A percentile compares a stretch with the other conserved stretches of the same genome.
Evolutionary conservation across 1,140 invertebrate species (phyloP).

Genomic region (Papilio aristodemus): DNA sequence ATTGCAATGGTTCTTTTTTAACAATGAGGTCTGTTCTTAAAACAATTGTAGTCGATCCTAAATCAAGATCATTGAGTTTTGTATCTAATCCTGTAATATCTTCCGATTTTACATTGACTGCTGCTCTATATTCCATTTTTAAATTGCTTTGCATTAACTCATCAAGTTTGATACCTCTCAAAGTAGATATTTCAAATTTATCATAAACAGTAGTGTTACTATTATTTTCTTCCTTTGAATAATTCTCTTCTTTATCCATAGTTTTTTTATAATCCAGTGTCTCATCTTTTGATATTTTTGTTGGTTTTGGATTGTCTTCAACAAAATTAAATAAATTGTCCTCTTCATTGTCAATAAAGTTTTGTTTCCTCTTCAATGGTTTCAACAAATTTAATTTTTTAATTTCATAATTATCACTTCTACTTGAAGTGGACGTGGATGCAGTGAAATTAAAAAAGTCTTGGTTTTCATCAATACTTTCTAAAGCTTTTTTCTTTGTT

Average conservation of each 20-base stretch:
- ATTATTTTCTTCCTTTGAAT: not conserved
- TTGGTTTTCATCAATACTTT: slow-evolving; percentile 46
- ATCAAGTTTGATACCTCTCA: slow-evolving; percentile 60
- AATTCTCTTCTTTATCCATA: not conserved
- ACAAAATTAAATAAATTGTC: slow-evolving; percentile 70
- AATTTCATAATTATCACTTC: slow-evolving; percentile 40
- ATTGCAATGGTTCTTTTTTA: slow-evolving; percentile 54
- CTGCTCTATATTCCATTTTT: slow-evolving; percentile 41
- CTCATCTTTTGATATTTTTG: slow-evolving; percentile 27
- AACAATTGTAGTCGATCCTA: slow-evolving; percentile 58
- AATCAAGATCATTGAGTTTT: slow-evolving; percentile 57
- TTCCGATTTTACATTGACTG: slow-evolving; percentile 53
- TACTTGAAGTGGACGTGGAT: slow-evolving; percentile 33
- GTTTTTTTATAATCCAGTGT: slow-evolving; percentile 7
- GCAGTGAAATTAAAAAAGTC: slow-evolving; percentile 62
- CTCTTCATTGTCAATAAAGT: slow-evolving; percentile 51
- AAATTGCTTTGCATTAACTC: slow-evolving; percentile 56
- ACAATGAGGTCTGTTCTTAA: slow-evolving; percentile 61
- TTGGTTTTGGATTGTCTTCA: slow-evolving; percentile 41
- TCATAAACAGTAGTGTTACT: slow-evolving; percentile 34
- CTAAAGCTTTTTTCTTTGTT: slow-evolving; percentile 56
- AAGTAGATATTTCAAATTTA: slow-evolving; percentile 50
- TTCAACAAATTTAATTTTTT: slow-evolving; percentile 64
- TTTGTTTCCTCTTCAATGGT: slow-evolving; percentile 60
- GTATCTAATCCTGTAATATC: slow-evolving; percentile 51